Conservation (phyloP, 2,113 vertebrate species). For the Callipepla squamata region DNA sequence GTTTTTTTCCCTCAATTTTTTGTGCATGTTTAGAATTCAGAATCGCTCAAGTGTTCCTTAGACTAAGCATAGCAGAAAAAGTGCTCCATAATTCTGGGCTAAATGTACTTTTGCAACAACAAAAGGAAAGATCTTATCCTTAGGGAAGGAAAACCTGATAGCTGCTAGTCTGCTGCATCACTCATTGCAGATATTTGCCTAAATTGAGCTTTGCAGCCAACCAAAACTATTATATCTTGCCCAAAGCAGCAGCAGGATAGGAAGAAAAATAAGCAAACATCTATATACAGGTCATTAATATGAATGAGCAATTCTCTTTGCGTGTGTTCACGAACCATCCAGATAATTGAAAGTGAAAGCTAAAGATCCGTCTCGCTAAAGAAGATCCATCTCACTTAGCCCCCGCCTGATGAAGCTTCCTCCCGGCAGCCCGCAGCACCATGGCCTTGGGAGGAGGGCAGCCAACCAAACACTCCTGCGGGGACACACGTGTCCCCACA, state of each 20-base stretch:
- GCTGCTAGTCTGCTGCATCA: background rate
- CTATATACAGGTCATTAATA: background rate
- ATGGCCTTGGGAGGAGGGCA: background rate
- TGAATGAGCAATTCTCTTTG: background rate
- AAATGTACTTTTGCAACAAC: background rate
- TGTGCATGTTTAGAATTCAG: background rate
- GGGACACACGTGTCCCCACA: fast-evolving
- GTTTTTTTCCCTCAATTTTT: background rate
- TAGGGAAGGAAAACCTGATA: background rate
- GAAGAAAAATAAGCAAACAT: background rate
- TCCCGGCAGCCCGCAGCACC: background rate
- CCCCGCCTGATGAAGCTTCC: fast-evolving
- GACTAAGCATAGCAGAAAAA: background rate
- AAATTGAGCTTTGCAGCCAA: background rate
- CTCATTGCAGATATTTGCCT: background rate
- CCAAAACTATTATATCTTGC: background rate
- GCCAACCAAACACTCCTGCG: too few species aligned
- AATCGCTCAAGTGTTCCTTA: background rate
- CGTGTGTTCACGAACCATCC: background rate
- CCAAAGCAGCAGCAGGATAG: background rate
- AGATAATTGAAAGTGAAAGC: background rate
- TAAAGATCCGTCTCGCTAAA: background rate
- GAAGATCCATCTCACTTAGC: background rate
- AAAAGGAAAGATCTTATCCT: background rate
- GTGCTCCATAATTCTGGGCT: background rate